These are phyloP conservation scores for Tetrax tetrax DNA, from an alignment of 2,113 vertebrate species.

Conservation along the genomic window DNA sequence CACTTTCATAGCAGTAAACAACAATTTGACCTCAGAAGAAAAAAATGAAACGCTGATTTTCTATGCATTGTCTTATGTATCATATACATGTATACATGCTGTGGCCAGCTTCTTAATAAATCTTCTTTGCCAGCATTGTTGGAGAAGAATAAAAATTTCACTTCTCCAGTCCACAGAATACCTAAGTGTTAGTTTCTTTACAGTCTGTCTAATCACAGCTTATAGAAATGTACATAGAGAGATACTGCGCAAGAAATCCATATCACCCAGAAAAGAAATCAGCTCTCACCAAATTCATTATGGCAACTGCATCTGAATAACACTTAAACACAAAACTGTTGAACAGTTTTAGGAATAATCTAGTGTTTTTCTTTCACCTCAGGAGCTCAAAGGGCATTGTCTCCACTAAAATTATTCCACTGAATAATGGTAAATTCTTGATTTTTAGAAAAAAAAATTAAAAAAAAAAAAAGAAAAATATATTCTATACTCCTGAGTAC, in stretches of 20 bases:
- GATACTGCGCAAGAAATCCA: background rate
- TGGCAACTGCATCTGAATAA: background rate
- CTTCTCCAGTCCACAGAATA: background rate
- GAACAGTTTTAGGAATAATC: background rate
- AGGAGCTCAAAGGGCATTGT: background rate
- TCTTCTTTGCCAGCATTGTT: background rate
- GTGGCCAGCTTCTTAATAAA: background rate
- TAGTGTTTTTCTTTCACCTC: background rate
- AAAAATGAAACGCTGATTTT: background rate
- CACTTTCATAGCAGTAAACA: background rate
- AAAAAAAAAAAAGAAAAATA: background rate
- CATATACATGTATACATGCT: background rate
- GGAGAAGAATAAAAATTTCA: background rate
- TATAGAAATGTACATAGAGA: background rate
- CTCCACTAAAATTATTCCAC: background rate
- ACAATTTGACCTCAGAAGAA: background rate
- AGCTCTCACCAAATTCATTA: background rate
- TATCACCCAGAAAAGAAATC: background rate
- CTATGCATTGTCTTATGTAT: background rate
- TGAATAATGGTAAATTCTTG: background rate
- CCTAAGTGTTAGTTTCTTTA: background rate
- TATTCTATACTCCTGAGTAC: background rate
- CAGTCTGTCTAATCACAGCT: background rate
- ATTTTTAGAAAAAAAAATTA: background rate
- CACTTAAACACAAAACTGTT: background rate